Evolutionary conservation across 2,113 vertebrate species (phyloP).

Genomic region (Pteronura brasiliensis): DNA sequence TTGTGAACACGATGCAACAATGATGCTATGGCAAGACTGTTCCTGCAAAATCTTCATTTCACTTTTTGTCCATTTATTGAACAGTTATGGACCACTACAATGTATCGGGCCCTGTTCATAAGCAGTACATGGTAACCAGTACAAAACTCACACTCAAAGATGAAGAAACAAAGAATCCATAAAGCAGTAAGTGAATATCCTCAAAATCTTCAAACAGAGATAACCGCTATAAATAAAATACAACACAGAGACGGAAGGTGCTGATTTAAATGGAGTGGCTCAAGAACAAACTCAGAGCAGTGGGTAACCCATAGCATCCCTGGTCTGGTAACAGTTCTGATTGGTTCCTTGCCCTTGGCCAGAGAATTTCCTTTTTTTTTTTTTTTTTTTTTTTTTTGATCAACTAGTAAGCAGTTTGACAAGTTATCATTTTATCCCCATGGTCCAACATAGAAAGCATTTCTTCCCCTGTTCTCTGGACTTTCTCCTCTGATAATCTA

Average conservation of each 20-base stretch:
- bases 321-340: not conserved
- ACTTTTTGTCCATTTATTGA: not conserved
- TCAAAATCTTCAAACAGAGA: not conserved
- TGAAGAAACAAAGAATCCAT: not conserved
- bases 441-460: constrained; percentile 55
- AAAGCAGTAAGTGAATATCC: not conserved
- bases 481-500: constrained; percentile 27
- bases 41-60: not conserved
- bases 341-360: not conserved
- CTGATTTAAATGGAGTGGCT: not conserved
- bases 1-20: not conserved
- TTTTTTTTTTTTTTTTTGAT: not conserved
- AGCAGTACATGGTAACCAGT: not conserved
- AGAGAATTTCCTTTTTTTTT: not conserved
- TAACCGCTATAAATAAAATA: not conserved
- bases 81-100: not conserved
- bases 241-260: not conserved
- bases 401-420: constrained; percentile 35
- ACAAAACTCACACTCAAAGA: not conserved
- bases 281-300: not conserved
- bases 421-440: constrained; percentile 22
- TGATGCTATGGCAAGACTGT: not conserved
- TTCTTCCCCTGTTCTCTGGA: constrained; percentile 41
- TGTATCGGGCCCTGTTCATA: not conserved
- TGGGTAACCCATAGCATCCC: not conserved